Evolutionary conservation across 2,888 invertebrate species (phyloP).

Genomic region (Pyralis farinalis): DNA sequence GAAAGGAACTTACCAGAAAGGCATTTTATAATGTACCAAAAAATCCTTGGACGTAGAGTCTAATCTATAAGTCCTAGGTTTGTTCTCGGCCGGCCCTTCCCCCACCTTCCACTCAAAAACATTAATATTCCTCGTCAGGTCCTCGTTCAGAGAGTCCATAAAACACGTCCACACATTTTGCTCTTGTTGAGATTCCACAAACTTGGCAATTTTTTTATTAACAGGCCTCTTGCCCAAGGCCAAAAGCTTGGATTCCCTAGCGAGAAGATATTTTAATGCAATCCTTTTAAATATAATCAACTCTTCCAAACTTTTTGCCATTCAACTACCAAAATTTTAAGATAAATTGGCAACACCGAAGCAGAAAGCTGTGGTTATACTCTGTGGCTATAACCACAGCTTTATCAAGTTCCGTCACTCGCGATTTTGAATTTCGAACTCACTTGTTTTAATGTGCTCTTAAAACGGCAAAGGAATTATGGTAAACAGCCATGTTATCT

Average conservation of each 20-base stretch:
- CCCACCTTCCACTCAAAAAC: slow-evolving; percentile 41
- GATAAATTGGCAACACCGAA: slow-evolving; percentile 10
- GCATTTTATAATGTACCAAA: slow-evolving; percentile 29
- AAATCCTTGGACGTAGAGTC: slow-evolving; percentile 35
- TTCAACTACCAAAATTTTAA: slow-evolving; percentile 23
- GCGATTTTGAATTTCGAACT: slow-evolving; percentile 1
- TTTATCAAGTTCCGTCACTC: background rate
- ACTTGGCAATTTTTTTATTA: slow-evolving; percentile 60
- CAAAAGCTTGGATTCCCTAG: slow-evolving; percentile 52
- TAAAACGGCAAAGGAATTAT: background rate
- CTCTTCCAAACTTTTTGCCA: slow-evolving; percentile 63
- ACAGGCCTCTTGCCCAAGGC: slow-evolving; percentile 54
- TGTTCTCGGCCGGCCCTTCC: slow-evolving; percentile 21
- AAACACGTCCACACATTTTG: slow-evolving; percentile 48
- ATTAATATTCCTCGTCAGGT: slow-evolving; percentile 59
- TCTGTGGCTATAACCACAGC: background rate
- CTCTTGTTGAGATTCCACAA: slow-evolving; percentile 45
- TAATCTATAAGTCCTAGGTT: slow-evolving; percentile 29
- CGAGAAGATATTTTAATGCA: slow-evolving; percentile 50
- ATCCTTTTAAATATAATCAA: slow-evolving; percentile 52
- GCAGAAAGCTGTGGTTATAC: background rate
- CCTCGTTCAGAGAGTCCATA: slow-evolving; percentile 55
- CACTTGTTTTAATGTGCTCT: slow-evolving; percentile 4
- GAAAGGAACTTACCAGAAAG: slow-evolving; percentile 24
- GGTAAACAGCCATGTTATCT: slow-evolving; percentile 14